Conservation (phyloP, 2,113 vertebrate species). For the Cryptomyrus ogoouensis region DNA sequence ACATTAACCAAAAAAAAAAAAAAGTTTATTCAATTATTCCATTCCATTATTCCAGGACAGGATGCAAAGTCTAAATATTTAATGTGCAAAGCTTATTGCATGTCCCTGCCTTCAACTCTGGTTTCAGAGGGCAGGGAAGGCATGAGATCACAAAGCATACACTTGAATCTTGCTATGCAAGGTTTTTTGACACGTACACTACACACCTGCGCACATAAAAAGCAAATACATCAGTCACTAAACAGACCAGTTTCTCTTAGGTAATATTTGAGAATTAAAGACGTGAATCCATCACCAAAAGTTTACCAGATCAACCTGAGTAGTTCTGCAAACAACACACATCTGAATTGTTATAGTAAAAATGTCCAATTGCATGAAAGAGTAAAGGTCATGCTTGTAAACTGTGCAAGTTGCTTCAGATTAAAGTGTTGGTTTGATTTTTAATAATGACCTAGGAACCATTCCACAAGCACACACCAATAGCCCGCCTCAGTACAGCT, state of each 20-base stretch:
- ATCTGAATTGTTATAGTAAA: background rate
- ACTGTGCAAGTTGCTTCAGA: background rate
- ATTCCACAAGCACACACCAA: background rate
- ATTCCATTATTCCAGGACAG: background rate
- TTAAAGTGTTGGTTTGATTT: background rate
- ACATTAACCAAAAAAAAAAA: background rate
- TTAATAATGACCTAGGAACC: background rate
- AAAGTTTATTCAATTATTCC: background rate
- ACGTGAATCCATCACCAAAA: background rate
- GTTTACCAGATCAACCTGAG: background rate
- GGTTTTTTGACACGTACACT: background rate
- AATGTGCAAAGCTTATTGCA: constrained; percentile 5
- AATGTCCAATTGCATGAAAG: background rate
- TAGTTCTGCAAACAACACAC: background rate
- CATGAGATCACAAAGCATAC: background rate
- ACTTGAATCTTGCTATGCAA: background rate
- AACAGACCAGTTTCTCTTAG: background rate
- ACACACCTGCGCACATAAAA: background rate
- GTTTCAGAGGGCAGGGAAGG: background rate
- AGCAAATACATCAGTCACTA: background rate
- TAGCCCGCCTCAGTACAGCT: background rate
- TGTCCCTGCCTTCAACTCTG: constrained; percentile 1
- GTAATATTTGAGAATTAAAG: background rate
- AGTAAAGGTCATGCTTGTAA: background rate
- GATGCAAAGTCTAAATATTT: constrained; percentile 16